These are phyloP conservation scores for Ruditapes philippinarum DNA, from an alignment of 1,140 invertebrate genomes.

Conservation along the genomic window DNA sequence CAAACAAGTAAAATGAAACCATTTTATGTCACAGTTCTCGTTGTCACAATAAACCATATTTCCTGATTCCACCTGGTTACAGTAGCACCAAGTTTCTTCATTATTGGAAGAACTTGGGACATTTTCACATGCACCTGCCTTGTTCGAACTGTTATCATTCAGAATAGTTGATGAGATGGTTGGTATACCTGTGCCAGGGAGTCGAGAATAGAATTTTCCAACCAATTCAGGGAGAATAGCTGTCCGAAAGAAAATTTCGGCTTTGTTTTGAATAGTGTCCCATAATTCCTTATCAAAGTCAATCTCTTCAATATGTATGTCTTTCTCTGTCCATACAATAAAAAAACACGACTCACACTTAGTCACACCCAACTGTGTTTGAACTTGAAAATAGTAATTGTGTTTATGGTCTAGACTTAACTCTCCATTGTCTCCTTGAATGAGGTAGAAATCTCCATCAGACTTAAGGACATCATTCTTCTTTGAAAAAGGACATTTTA, in stretches of 20 bases:
- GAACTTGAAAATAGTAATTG: conserved; percentile 59
- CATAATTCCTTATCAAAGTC: conserved; percentile 49
- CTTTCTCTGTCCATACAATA: conserved; percentile 56
- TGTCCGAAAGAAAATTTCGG: conserved; percentile 8
- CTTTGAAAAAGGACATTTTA: conserved; percentile 44
- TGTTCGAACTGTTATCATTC: neutral
- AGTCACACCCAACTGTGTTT: conserved; percentile 40
- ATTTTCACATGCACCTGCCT: neutral
- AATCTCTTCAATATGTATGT: conserved; percentile 36
- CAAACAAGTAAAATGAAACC: conserved; percentile 52
- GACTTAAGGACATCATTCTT: neutral
- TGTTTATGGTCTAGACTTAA: conserved; percentile 34
- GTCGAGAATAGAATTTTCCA: conserved; percentile 32
- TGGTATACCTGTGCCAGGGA: neutral
- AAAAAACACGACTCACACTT: conserved; percentile 35
- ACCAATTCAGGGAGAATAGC: conserved; percentile 56
- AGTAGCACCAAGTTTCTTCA: conserved; percentile 47
- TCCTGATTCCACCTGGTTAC: conserved; percentile 57
- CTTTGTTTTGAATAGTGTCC: neutral
- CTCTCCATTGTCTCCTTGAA: neutral
- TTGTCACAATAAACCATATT: conserved; percentile 54
- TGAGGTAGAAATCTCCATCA: neutral
- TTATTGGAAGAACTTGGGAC: neutral
- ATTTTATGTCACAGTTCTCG: conserved; percentile 40
- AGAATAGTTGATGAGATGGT: neutral